These are phyloP conservation scores for Zosterops pallidus DNA, from an alignment of 2,113 vertebrate genomes.

Conservation along the genomic window DNA sequence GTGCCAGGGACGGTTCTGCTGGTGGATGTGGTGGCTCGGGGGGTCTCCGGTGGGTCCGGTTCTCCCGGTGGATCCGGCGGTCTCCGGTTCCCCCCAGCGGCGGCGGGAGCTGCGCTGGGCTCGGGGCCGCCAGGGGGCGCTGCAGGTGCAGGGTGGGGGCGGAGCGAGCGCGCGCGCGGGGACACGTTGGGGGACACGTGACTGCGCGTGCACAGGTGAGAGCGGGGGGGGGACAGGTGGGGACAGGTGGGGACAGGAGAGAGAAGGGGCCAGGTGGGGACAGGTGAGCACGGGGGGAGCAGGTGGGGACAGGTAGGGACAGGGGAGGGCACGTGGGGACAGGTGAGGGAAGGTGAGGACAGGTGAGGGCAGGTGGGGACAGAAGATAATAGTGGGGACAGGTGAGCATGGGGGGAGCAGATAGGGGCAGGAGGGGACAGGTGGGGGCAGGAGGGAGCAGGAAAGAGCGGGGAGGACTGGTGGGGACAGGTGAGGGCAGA, in stretches of 20 bases:
- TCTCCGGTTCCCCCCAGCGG: background rate
- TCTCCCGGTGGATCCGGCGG: background rate
- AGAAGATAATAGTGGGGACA: background rate
- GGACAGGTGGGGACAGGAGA: no score
- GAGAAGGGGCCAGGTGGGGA: no score
- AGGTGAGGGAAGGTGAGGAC: background rate
- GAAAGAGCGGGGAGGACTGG: background rate
- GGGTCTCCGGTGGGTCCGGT: accelerated
- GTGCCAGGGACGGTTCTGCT: background rate
- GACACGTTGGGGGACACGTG: background rate
- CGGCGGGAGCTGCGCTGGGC: background rate
- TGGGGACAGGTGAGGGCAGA: background rate
- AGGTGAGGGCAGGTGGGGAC: background rate
- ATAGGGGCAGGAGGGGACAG: background rate
- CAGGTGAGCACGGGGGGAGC: no score
- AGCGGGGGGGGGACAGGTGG: no score
- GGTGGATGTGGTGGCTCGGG: no score
- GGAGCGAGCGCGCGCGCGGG: background rate
- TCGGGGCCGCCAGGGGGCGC: background rate
- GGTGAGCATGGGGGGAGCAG: no score
- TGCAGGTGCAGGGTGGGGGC: background rate
- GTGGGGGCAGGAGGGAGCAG: background rate
- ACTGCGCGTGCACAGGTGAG: background rate
- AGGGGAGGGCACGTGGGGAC: no score
- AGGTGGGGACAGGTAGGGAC: no score